Evolutionary conservation across 1,140 invertebrate species (phyloP).

Genomic region (Drosophila melanica): DNA sequence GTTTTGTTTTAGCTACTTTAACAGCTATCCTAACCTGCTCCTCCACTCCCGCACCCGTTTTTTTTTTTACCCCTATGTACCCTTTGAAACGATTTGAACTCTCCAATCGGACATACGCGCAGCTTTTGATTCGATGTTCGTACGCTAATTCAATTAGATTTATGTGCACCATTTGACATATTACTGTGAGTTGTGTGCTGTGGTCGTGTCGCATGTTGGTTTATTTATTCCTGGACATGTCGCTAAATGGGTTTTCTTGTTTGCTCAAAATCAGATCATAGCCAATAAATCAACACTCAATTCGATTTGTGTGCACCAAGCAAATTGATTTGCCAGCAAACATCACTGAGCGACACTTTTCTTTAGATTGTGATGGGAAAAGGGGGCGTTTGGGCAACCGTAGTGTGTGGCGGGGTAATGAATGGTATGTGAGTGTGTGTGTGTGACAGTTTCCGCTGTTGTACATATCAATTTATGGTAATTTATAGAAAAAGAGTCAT

Average conservation of each 20-base stretch:
- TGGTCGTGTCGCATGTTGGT: constrained; percentile 35
- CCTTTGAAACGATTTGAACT: not conserved
- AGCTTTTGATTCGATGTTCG: constrained; percentile 67
- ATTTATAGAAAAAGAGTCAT: constrained; percentile 49
- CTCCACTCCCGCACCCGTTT: too few relatives aligned
- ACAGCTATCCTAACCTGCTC: not conserved
- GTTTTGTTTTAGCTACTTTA: constrained; percentile 49
- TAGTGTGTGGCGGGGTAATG: not conserved
- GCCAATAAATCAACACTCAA: constrained; percentile 79
- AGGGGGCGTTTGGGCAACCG: not conserved
- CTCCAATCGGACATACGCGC: constrained; percentile 1
- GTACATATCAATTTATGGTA: constrained; percentile 47
- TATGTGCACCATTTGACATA: constrained; percentile 72
- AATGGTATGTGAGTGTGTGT: constrained; percentile 11
- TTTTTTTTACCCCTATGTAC: not conserved
- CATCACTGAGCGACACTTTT: constrained; percentile 31
- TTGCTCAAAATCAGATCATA: constrained; percentile 79
- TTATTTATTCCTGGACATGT: constrained; percentile 76
- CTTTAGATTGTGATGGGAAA: not conserved
- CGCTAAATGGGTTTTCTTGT: constrained; percentile 76
- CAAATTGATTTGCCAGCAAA: constrained; percentile 48
- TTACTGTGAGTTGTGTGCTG: constrained; percentile 8
- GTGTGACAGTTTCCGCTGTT: constrained; percentile 40
- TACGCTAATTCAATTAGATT: constrained; percentile 78
- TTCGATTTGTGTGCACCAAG: constrained; percentile 58